A percentile compares a stretch with the other conserved stretches of the same genome.
Conservation (phyloP, 2,797 vertebrate genomes). For the Hozukius guyotensis region DNA sequence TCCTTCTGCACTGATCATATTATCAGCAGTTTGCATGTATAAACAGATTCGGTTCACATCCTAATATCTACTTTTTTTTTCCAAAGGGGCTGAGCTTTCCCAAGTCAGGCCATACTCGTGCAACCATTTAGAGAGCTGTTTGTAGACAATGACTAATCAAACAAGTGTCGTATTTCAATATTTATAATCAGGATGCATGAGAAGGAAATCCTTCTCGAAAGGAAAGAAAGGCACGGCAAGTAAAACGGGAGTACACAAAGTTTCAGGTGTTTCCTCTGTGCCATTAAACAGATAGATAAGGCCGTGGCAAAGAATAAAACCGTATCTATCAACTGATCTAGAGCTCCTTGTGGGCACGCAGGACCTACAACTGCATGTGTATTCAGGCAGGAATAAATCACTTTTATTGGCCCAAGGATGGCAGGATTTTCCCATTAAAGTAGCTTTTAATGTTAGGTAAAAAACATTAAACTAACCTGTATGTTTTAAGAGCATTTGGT, state of each 20-base stretch:
- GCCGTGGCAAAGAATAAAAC: background rate
- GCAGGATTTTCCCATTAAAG: background rate
- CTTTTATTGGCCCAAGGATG: background rate
- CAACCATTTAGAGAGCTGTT: conserved; percentile 66
- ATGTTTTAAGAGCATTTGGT: background rate
- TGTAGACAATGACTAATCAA: conserved; percentile 58
- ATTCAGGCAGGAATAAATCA: background rate
- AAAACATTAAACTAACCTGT: background rate
- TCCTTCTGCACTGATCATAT: background rate
- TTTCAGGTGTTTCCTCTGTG: conserved; percentile 35
- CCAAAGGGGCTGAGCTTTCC: conserved; percentile 53
- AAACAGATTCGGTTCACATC: conserved; percentile 5
- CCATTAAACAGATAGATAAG: conserved; percentile 9
- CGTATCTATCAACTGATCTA: background rate
- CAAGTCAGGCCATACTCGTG: conserved; percentile 55
- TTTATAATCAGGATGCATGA: conserved; percentile 41
- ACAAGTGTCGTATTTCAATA: conserved; percentile 48
- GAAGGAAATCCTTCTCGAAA: conserved; percentile 63
- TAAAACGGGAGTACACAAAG: conserved; percentile 16
- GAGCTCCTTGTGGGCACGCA: background rate
- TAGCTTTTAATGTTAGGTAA: background rate
- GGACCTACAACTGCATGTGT: background rate
- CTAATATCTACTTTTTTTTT: conserved; percentile 49
- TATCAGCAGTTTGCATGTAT: conserved; percentile 20
- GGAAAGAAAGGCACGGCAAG: conserved; percentile 31